A percentile compares a stretch with the other conserved stretches of the same genome.
Conservation (phyloP, 2,888 invertebrate genomes). For the Micropterix aruncella region DNA sequence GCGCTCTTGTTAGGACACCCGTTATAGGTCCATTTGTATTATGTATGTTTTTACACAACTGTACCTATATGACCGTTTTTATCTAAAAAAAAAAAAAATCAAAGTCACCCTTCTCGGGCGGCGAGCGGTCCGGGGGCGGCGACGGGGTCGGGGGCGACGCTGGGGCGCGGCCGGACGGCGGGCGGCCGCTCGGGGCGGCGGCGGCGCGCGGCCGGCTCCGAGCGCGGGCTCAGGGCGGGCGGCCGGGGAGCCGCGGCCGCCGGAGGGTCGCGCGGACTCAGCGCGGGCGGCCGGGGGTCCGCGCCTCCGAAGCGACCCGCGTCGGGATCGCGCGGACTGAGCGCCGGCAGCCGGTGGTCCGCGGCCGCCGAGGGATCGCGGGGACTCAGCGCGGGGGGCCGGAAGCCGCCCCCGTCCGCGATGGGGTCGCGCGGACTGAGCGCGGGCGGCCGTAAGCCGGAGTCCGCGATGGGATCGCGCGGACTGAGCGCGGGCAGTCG, state of each 20-base stretch:
- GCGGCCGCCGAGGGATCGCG: not conserved
- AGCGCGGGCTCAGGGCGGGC: not conserved
- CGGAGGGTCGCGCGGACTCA: slow-evolving; percentile 7
- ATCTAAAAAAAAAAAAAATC: no score
- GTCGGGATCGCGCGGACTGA: slow-evolving; percentile 5
- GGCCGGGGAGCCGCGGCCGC: slow-evolving; percentile 10
- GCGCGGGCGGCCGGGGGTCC: not conserved
- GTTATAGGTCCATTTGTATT: no score
- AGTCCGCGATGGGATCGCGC: slow-evolving; percentile 11
- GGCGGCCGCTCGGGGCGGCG: slow-evolving; percentile 1
- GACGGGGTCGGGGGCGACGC: no score
- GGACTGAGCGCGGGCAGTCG: slow-evolving; percentile 1
- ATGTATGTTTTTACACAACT: no score
- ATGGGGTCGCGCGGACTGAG: slow-evolving; percentile 30
- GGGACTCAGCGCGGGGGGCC: slow-evolving; percentile 2
- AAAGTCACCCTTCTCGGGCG: no score
- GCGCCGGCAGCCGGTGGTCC: slow-evolving; percentile 8
- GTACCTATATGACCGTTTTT: no score
- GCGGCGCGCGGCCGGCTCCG: slow-evolving; percentile 18
- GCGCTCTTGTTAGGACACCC: no score
- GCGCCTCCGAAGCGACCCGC: not conserved
- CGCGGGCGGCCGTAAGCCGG: slow-evolving; percentile 18
- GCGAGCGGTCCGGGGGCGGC: no score
- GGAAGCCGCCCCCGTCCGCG: slow-evolving; percentile 16
- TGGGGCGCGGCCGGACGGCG: not conserved